phyloP scores from a whole-genome alignment of 2,113 vertebrate genomes.

The Phocoena sinus region DNA sequence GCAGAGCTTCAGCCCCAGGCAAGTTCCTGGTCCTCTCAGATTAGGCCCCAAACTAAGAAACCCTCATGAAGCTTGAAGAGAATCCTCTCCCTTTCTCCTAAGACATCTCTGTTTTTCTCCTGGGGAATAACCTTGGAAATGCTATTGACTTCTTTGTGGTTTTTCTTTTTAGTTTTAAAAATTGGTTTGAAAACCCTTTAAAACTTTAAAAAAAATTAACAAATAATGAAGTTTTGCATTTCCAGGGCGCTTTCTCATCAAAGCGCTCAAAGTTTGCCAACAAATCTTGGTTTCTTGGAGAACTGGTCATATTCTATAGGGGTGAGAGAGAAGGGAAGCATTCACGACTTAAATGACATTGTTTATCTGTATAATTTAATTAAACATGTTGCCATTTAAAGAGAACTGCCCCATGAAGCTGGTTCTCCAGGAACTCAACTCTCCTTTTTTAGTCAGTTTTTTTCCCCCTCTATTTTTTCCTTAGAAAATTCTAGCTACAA shows the following conservation, averaged over 20 bases:
- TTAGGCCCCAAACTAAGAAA: not conserved
- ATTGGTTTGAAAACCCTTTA: not conserved
- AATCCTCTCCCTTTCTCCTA: not conserved
- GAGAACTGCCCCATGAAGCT: not conserved
- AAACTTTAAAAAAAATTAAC: not conserved
- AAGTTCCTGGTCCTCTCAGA: not conserved
- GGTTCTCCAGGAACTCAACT: not conserved
- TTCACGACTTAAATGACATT: not conserved
- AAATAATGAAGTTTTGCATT: constrained; percentile 2
- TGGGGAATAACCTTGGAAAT: not conserved
- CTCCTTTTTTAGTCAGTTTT: not conserved
- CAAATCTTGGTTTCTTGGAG: not conserved
- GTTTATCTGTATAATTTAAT: not conserved
- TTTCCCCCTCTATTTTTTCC: not conserved
- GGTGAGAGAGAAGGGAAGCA: not conserved
- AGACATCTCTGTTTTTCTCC: not conserved
- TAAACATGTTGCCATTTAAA: constrained; percentile 8
- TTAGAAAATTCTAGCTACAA: constrained; percentile 29
- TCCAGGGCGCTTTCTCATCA: not conserved
- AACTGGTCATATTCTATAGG: not conserved
- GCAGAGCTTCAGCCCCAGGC: not conserved
- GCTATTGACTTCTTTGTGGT: not conserved
- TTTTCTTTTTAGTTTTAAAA: constrained; percentile 39
- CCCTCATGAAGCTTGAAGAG: not conserved
- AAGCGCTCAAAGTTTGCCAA: not conserved